Conservation (phyloP, 92 coral and sea anemone genomes). For the Porites divaricata region DNA sequence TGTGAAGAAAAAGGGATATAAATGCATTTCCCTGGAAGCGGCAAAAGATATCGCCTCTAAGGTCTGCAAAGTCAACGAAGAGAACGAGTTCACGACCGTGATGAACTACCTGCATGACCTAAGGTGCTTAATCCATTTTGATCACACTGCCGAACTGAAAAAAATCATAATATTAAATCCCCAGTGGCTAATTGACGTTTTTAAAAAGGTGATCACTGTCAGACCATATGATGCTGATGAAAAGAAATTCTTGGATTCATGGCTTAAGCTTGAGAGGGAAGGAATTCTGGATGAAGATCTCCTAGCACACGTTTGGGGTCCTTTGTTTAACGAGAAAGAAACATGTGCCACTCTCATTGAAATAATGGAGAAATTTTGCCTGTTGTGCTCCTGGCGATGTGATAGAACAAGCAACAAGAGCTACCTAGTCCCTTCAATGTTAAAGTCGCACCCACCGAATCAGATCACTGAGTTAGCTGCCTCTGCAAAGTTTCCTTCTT, state of each 20-base stretch:
- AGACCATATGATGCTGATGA: conserved; percentile 21
- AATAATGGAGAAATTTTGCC: conserved; percentile 55
- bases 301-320: conserved; percentile 22
- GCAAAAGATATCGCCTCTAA: conserved; percentile 20
- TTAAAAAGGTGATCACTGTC: conserved; percentile 66
- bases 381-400: conserved; percentile 37
- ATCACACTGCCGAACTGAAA: conserved; percentile 33
- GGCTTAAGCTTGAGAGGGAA: conserved; percentile 23
- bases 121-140: conserved; percentile 54
- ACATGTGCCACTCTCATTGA: conserved; percentile 13
- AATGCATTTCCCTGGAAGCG: conserved; percentile 5
- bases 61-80: conserved; percentile 1
- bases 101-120: conserved; percentile 63
- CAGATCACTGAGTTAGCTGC: background rate
- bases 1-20: background rate
- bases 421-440: background rate
- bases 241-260: background rate
- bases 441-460: background rate
- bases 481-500: conserved; percentile 8
- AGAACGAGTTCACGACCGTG: conserved; percentile 33
- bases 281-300: conserved; percentile 29
- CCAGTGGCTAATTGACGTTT: conserved; percentile 68
- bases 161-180: conserved; percentile 52
- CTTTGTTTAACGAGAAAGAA: conserved; percentile 13
- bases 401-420: background rate